Evolutionary conservation across 2,888 invertebrate species (phyloP).

Genomic region (Malthinus flaveolus): DNA sequence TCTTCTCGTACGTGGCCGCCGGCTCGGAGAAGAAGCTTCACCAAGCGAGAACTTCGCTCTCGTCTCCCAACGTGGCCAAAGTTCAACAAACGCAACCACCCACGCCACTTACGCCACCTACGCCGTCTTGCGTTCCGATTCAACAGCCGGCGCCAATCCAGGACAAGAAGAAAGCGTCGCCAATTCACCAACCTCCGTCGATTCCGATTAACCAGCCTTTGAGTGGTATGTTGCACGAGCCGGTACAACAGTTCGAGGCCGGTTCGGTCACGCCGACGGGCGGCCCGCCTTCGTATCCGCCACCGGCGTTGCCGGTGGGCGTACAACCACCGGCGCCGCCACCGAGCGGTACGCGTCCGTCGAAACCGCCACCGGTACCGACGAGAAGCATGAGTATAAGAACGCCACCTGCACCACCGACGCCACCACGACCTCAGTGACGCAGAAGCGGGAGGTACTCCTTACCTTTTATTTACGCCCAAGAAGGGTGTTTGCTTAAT

Average conservation of each 20-base stretch:
- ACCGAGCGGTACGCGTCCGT: slow-evolving; percentile 42
- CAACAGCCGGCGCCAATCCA: slow-evolving; percentile 10
- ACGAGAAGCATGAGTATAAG: slow-evolving; percentile 58
- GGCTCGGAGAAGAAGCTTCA: slow-evolving; percentile 72
- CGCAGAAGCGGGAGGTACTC: slow-evolving; percentile 48
- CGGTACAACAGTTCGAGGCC: slow-evolving; percentile 35
- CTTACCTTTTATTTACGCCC: slow-evolving; percentile 49
- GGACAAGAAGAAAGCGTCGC: neutral
- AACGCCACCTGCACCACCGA: slow-evolving; percentile 52
- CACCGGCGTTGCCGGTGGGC: slow-evolving; percentile 51
- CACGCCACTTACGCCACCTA: too few species aligned
- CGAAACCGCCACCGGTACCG: slow-evolving; percentile 61
- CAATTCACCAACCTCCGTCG: slow-evolving; percentile 25
- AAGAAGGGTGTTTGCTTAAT: slow-evolving; percentile 46
- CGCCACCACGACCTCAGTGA: slow-evolving; percentile 54
- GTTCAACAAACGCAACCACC: slow-evolving; percentile 5
- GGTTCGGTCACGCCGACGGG: slow-evolving; percentile 49
- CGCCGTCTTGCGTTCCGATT: neutral
- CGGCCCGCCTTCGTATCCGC: slow-evolving; percentile 52
- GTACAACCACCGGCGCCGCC: slow-evolving; percentile 51
- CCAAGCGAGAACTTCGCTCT: slow-evolving; percentile 33
- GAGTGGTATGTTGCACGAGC: slow-evolving; percentile 15
- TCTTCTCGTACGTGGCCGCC: slow-evolving; percentile 98
- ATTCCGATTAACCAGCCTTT: slow-evolving; percentile 33
- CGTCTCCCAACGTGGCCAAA: slow-evolving; percentile 28